Percentiles rank a stretch among this genome's conserved stretches.
Evolutionary conservation across 2,888 invertebrate genomes (phyloP).

Genomic region (Apodemia zela): DNA sequence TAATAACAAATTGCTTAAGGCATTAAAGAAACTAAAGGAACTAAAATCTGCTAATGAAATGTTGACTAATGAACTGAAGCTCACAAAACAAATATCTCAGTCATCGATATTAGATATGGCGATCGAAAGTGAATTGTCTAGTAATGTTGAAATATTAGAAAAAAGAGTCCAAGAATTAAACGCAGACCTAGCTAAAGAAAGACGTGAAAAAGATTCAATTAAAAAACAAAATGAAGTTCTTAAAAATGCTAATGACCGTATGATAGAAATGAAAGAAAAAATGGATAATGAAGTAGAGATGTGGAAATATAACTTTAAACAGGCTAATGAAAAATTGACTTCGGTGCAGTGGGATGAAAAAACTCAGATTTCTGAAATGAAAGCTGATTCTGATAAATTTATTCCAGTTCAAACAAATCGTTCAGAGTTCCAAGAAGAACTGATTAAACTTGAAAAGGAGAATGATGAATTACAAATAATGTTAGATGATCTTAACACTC

Average conservation of each 20-base stretch:
- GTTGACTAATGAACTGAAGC: conserved; percentile 76
- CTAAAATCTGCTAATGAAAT: conserved; percentile 85
- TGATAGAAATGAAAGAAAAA: conserved; percentile 90
- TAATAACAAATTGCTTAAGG: conserved; percentile 87
- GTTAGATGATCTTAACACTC: conserved; percentile 52
- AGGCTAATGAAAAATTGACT: conserved; percentile 83
- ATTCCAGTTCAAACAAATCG: conserved; percentile 33
- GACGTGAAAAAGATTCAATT: conserved; percentile 84
- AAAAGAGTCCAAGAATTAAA: conserved; percentile 81
- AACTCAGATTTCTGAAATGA: conserved; percentile 17
- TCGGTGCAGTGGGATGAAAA: conserved; percentile 44
- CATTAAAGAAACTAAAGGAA: conserved; percentile 91
- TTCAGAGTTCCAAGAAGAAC: conserved; percentile 49
- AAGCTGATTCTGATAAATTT: conserved; percentile 14
- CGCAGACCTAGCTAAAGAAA: conserved; percentile 80
- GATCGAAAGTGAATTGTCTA: conserved; percentile 89
- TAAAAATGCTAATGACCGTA: conserved; percentile 86
- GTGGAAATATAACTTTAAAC: conserved; percentile 86
- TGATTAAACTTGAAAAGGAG: conserved; percentile 66
- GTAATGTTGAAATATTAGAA: conserved; percentile 84
- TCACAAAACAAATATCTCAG: conserved; percentile 71
- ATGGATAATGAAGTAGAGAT: conserved; percentile 88
- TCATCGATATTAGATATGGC: conserved; percentile 86
- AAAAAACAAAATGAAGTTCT: conserved; percentile 87
- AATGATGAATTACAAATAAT: conserved; percentile 64